Percentiles rank a stretch among this genome's conserved stretches.
These are phyloP conservation scores for Lypha dubia DNA, from an alignment of 2,888 invertebrate species.

Conservation along the genomic window DNA sequence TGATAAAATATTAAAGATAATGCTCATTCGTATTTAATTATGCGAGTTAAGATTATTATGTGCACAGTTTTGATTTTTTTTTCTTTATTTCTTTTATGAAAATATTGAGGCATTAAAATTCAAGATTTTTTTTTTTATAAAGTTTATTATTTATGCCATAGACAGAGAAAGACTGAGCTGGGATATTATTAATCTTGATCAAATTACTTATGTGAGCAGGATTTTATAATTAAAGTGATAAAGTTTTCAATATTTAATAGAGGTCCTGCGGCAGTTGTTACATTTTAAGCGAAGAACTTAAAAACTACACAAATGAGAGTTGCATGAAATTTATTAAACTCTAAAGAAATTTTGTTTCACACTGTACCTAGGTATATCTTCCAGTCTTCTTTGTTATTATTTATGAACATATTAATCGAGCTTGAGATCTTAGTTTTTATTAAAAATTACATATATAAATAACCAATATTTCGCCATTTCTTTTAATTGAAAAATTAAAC, in stretches of 20 bases:
- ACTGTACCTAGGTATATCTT: too few relatives aligned
- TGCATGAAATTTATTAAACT: too few relatives aligned
- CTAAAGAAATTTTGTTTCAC: too few relatives aligned
- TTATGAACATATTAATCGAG: too few relatives aligned
- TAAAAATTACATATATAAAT: too few relatives aligned
- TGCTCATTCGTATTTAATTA: constrained; percentile 47
- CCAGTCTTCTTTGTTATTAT: too few relatives aligned
- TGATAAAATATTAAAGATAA: constrained; percentile 46
- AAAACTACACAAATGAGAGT: too few relatives aligned
- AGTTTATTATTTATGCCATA: constrained; percentile 19
- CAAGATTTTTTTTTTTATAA: constrained; percentile 37
- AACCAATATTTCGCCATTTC: too few relatives aligned
- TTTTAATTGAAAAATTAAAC: too few relatives aligned
- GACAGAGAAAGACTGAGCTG: background rate
- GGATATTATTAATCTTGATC: background rate
- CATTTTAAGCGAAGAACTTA: background rate
- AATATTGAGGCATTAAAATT: constrained; percentile 36
- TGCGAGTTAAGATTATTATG: constrained; percentile 43
- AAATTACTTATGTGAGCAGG: background rate
- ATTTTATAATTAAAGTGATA: background rate
- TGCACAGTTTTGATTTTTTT: constrained; percentile 4
- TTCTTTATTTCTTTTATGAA: background rate
- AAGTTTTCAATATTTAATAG: background rate
- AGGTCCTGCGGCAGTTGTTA: background rate
- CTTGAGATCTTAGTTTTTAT: too few relatives aligned